These are phyloP conservation scores for Parambassis ranga DNA, from an alignment of 2,797 vertebrate species.

Conservation along the genomic window DNA sequence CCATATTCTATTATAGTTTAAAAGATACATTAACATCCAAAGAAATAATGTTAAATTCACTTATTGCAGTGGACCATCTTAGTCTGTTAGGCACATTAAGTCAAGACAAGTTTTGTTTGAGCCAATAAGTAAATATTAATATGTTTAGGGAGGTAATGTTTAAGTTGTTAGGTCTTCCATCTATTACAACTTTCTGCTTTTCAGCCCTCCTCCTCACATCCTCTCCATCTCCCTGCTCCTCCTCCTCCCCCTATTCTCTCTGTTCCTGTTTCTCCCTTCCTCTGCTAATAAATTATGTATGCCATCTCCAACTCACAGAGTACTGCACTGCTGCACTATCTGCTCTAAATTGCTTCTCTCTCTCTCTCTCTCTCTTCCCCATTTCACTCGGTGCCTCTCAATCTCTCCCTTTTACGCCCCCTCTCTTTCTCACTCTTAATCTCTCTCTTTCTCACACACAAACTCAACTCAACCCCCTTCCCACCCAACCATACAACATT, in stretches of 20 bases:
- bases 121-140: constrained; percentile 9
- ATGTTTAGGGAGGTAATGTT: constrained; percentile 31
- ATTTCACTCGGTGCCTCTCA: constrained; percentile 67
- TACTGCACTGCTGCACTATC: constrained; percentile 86
- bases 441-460: constrained; percentile 51
- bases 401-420: constrained; percentile 52
- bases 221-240: constrained; percentile 48
- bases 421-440: constrained; percentile 62
- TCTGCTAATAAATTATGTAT: constrained; percentile 85
- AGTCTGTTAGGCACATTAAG: background rate
- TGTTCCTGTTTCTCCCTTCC: constrained; percentile 76
- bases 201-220: constrained; percentile 43
- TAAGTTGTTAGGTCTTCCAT: constrained; percentile 43
- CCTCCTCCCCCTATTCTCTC: constrained; percentile 64
- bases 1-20: background rate
- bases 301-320: constrained; percentile 81
- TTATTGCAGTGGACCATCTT: background rate
- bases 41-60: background rate
- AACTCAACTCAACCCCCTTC: constrained; percentile 54
- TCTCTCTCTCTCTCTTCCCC: constrained; percentile 49
- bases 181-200: constrained; percentile 56
- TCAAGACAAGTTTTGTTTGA: constrained; percentile 24
- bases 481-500: constrained; percentile 49
- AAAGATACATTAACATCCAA: too few species aligned
- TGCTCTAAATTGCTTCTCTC: constrained; percentile 80